Evolutionary conservation across 2,888 invertebrate genomes (phyloP).

Genomic region (Rhopalosiphum nymphaeae): DNA sequence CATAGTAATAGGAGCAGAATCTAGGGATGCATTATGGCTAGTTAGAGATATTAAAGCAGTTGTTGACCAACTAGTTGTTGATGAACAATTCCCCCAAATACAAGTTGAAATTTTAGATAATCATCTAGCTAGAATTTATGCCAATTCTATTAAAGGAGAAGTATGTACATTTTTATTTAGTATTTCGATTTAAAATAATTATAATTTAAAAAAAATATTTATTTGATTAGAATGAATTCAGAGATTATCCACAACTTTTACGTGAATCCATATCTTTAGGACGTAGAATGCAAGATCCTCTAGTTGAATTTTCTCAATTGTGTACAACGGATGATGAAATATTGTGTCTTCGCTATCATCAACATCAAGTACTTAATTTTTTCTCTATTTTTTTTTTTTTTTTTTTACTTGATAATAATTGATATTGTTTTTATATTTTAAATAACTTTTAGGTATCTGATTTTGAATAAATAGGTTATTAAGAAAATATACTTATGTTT

Average conservation of each 20-base stretch:
- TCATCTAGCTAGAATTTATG: conserved; percentile 91
- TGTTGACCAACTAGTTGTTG: conserved; percentile 81
- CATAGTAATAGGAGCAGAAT: conserved; percentile 91
- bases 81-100: conserved; percentile 88
- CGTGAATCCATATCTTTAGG: conserved; percentile 95
- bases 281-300: conserved; percentile 92
- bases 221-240: conserved; percentile 77
- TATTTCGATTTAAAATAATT: neutral
- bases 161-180: conserved; percentile 70
- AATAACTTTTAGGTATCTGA: neutral
- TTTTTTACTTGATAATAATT: neutral
- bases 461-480: neutral
- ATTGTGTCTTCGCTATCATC: conserved; percentile 91
- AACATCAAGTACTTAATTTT: conserved; percentile 74
- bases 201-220: neutral
- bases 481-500: neutral
- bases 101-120: conserved; percentile 94
- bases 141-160: conserved; percentile 88
- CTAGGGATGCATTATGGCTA: conserved; percentile 86
- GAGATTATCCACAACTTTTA: conserved; percentile 91
- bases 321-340: conserved; percentile 98
- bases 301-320: conserved; percentile 95
- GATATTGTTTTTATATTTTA: neutral
- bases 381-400: neutral
- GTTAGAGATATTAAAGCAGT: conserved; percentile 83